A percentile compares a stretch with the other conserved stretches of the same genome.
These are phyloP conservation scores for Parauchenoglanis ngamensis DNA, from an alignment of 2,797 vertebrate genomes.

Conservation along the genomic window DNA sequence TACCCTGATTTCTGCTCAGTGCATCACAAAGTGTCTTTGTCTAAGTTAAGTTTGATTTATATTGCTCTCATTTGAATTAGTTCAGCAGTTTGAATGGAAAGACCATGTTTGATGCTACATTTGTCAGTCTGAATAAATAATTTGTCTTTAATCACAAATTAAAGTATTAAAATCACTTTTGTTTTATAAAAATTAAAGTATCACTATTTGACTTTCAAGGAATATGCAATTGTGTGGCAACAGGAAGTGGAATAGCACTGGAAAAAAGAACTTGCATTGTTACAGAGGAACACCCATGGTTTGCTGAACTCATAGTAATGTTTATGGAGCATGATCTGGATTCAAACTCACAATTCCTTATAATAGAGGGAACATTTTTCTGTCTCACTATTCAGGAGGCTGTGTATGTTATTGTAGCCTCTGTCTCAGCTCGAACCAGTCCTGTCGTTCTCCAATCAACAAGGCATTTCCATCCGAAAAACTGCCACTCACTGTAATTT, in stretches of 20 bases:
- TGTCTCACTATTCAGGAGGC: background rate
- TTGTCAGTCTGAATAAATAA: background rate
- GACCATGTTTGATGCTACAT: background rate
- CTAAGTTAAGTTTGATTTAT: no score
- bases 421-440: background rate
- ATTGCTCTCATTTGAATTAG: background rate
- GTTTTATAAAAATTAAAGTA: no score
- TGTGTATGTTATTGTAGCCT: background rate
- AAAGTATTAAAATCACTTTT: no score
- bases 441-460: background rate
- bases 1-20: background rate
- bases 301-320: background rate
- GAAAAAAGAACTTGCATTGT: conserved; percentile 5
- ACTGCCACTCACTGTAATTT: background rate
- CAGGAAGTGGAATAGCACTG: background rate
- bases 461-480: background rate
- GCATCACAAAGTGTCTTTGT: no score
- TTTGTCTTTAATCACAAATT: no score
- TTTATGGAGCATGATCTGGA: background rate
- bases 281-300: background rate
- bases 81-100: background rate
- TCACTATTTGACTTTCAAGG: background rate
- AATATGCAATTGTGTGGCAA: background rate
- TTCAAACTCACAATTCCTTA: background rate
- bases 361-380: background rate